Evolutionary conservation across 2,113 vertebrate species (phyloP), one percentile per base, ranked within the genome.

Genomic region (Actenoides hombroni): DNA sequence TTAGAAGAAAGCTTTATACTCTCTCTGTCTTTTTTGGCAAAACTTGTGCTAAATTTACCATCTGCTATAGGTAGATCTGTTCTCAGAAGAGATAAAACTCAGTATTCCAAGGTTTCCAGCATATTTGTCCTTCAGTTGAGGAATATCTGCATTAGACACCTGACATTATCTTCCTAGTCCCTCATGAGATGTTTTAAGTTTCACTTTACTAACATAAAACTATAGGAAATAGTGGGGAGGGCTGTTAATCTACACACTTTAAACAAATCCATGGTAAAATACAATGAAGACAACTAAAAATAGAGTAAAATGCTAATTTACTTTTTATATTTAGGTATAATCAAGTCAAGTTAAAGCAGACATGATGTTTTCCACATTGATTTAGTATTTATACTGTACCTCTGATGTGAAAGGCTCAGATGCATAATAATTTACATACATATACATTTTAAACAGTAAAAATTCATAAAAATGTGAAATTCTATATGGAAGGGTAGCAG

Each of bases 401-500:
- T 97, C 92, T 95, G 97, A 98, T 98, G 96, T 87, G 95, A 97
- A 98, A 97, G 82, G 49, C 97, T 97, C 92, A 89, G 95, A 95
- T 96, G 97, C 97, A 96, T 98, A 97, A 98, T 97, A 97, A 98
- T 98, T 98, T 98, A 98, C 98, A 98, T 98, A 98, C 96, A 98
- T 98, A 98, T 98, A 98, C 97, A 98, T 98, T 97, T 98, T 98
- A 98, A 98, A 96, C 95, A 98, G 98, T 96, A 94, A 97, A 98
- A 98, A 98, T 92, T 97, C 76, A 90, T 97, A 97, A 97, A 98
- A 97, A 96, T 93, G 76, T 94, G 89, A 96, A 98, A 86, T 97
- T 95, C 93, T 97, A 92, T 97, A 97, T 86, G 87, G 94, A 92
- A 98, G 93, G 89, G 67, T 93, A 95, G 70, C 84, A 70, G 85